Evolutionary conservation across 1,140 invertebrate species (phyloP), one percentile per base, ranked within the genome.

Genomic region (Reticulitermes speratus): DNA sequence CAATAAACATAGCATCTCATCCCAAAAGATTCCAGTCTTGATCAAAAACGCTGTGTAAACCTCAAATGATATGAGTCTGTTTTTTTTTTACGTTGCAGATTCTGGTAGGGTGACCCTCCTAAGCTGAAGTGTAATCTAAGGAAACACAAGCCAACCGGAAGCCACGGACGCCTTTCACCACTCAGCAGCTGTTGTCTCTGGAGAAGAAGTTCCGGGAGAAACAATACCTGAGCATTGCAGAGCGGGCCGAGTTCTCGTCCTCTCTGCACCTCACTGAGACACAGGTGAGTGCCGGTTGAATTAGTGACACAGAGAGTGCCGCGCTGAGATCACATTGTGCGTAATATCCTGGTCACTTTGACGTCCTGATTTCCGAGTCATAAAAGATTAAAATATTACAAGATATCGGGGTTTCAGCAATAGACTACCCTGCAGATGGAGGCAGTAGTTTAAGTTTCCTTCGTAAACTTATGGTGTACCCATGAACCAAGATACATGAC

Each of bases 141-240:
- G 87, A 98, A 98, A 89, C 96, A 97, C 93, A 99, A 99, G 90
- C 97, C 97, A 99, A 99, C 92, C 93, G 98, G 86, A 99, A 99
- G 91, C 98, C 98, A 1, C 93, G 98, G 84, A 99, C 98, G 0
- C 98, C 98, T 2, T 99, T 99, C 93, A 99, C 98, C 16, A 98
- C 98, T 7, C 97, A 99, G 90, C 98, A 99, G 90, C 92, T 99
- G 52, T 91, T 98, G 48, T 96, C 97, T 14, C 92, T 99, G 86
- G 98, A 99, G 92, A 97, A 96, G 92, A 99, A 99, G 92, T 99
- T 99, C 92, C 93, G 96, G 19, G 96, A 98, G 91, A 99, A 98
- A 91, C 98, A 99, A 91, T 99, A 99, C 91, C 92, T 99, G 85
- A 97, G 97, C 88, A 98, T 99, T 88, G 97, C 98, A 1, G 98